Evolutionary conservation across 2,888 invertebrate species (phyloP).

Genomic region (Chrysolina oricalcia): DNA sequence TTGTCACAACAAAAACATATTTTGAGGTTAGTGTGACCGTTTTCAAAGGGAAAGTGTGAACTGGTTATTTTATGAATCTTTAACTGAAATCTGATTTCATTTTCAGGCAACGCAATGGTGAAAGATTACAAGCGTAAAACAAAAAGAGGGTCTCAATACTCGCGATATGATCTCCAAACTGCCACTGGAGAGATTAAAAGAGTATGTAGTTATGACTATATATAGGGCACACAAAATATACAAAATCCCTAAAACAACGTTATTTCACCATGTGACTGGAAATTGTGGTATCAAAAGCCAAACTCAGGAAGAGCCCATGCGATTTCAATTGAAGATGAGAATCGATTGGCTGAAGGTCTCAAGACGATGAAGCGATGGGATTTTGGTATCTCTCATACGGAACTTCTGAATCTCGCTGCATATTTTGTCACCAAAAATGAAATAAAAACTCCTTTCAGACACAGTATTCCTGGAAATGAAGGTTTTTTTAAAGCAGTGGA

Average conservation of each 20-base stretch:
- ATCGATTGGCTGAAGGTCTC: constrained; percentile 29
- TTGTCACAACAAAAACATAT: background rate
- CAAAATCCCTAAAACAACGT: constrained; percentile 27
- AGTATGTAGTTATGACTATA: constrained; percentile 28
- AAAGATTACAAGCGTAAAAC: background rate
- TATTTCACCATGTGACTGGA: constrained; percentile 31
- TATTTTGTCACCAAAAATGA: constrained; percentile 53
- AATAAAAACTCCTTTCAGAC: constrained; percentile 56
- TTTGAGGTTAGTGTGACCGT: background rate
- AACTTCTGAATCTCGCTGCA: constrained; percentile 54
- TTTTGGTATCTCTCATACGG: constrained; percentile 40
- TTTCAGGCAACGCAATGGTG: background rate
- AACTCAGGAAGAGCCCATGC: constrained; percentile 25
- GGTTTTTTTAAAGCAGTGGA: constrained; percentile 52
- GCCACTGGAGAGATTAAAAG: background rate
- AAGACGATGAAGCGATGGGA: constrained; percentile 54
- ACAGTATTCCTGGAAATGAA: constrained; percentile 56
- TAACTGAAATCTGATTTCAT: background rate
- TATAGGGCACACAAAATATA: constrained; percentile 30
- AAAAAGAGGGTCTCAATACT: constrained; percentile 1
- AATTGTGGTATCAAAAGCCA: constrained; percentile 24
- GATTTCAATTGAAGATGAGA: constrained; percentile 29
- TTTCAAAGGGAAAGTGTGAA: constrained; percentile 5
- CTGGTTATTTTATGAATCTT: background rate
- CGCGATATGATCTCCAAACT: background rate